A percentile compares a stretch with the other conserved stretches of the same genome.
These are phyloP conservation scores for Drosophila prolongata DNA, from an alignment of 2,888 invertebrate genomes.

Conservation along the genomic window DNA sequence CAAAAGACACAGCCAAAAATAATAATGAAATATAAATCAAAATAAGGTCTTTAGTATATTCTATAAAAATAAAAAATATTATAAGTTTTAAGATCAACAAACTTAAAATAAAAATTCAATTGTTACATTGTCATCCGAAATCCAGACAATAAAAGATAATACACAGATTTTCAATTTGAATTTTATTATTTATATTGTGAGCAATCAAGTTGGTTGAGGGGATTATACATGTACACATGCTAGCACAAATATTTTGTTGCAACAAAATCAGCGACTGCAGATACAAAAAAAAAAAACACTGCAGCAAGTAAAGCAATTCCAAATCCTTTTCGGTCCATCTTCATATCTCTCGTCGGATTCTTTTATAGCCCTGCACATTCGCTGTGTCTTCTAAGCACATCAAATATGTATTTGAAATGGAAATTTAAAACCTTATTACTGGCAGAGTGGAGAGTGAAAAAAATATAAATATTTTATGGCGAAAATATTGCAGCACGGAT, in stretches of 20 bases:
- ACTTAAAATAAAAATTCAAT: no score
- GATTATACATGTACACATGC: not conserved
- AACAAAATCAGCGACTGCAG: constrained; percentile 4
- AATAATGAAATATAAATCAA: no score
- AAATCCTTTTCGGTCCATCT: constrained; percentile 24
- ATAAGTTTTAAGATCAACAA: no score
- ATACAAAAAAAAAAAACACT: not conserved
- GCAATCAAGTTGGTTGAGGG: not conserved
- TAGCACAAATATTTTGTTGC: not conserved
- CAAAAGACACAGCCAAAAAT: no score
- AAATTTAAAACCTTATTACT: constrained; percentile 79
- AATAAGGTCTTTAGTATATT: no score
- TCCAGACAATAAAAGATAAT: no score
- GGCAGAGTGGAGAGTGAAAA: constrained; percentile 28
- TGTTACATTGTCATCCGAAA: no score
- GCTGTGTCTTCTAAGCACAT: constrained; percentile 61
- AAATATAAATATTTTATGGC: constrained; percentile 77
- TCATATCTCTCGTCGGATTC: constrained; percentile 12
- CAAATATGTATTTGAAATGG: constrained; percentile 74
- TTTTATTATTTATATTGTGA: no score
- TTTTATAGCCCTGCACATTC: constrained; percentile 69
- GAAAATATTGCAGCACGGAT: constrained; percentile 72
- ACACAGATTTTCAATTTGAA: no score
- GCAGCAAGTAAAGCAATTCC: constrained; percentile 16
- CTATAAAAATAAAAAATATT: no score